These are phyloP conservation scores for Eupithecia inturbata DNA, from an alignment of 2,888 invertebrate genomes.

Conservation along the genomic window DNA sequence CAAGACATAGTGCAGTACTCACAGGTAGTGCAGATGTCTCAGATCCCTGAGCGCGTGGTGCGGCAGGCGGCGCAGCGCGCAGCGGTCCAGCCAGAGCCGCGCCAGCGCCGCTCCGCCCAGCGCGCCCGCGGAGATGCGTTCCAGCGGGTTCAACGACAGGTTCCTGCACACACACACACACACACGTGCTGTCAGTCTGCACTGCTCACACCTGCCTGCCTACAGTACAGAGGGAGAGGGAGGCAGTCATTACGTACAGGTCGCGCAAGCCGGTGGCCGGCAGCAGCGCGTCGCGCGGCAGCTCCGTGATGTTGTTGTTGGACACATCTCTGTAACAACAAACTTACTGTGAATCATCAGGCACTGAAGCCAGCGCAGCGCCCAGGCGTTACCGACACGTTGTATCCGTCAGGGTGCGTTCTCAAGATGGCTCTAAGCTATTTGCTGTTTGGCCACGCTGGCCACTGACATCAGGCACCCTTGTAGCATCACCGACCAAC, in stretches of 20 bases:
- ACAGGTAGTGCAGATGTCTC: conserved; percentile 84
- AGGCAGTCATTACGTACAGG: conserved; percentile 88
- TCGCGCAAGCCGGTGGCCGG: conserved; percentile 88
- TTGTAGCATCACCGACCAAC: no score
- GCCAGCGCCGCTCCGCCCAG: conserved; percentile 85
- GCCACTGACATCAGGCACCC: no score
- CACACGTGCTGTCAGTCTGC: no score
- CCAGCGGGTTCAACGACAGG: conserved; percentile 90
- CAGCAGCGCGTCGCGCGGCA: conserved; percentile 88
- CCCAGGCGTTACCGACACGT: no score
- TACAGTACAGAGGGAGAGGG: conserved; percentile 37
- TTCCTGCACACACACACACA: conserved; percentile 79
- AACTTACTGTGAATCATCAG: neutral
- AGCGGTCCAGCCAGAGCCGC: conserved; percentile 86
- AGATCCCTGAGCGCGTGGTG: conserved; percentile 80
- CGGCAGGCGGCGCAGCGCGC: conserved; percentile 84
- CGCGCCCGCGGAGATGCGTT: conserved; percentile 86
- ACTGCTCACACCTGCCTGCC: no score
- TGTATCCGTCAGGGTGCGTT: neutral
- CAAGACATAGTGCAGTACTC: conserved; percentile 68
- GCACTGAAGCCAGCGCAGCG: neutral
- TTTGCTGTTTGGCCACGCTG: no score
- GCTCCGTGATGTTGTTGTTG: conserved; percentile 90
- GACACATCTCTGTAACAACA: conserved; percentile 89
- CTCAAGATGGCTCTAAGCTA: no score